Conservation (phyloP, 2,113 vertebrate genomes). For the Coptodon rendalli region DNA sequence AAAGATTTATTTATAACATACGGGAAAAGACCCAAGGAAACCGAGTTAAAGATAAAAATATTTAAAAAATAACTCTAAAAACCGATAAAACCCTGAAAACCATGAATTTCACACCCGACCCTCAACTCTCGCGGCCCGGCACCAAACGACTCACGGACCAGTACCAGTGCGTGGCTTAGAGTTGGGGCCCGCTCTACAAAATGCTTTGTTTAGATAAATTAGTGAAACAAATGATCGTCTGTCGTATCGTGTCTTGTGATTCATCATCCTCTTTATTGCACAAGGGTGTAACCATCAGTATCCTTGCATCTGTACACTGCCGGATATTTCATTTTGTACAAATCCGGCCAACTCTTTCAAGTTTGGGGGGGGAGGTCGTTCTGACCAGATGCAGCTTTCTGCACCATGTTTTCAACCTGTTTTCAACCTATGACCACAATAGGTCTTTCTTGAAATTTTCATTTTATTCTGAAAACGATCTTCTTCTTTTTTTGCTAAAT, state of each 20-base stretch:
- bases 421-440: not conserved
- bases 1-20: not conserved
- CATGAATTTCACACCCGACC: not conserved
- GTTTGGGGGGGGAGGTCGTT: not conserved
- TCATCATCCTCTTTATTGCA: not conserved
- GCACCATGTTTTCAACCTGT: not conserved
- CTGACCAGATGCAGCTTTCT: not conserved
- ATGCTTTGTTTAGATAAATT: not conserved
- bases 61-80: not conserved
- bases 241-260: not conserved
- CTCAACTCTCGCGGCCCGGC: not conserved
- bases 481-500: accelerated
- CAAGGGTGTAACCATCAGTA: not conserved
- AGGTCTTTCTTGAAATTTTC: not conserved
- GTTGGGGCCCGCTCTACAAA: not conserved
- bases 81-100: not conserved
- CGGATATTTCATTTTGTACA: not conserved
- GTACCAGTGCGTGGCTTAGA: not conserved
- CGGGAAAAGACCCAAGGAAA: not conserved
- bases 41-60: not conserved
- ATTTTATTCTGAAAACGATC: not conserved
- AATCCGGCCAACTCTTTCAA: not conserved
- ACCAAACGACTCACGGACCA: not conserved
- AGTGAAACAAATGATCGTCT: not conserved
- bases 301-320: not conserved